A percentile compares a stretch with the other conserved stretches of the same genome.
These are phyloP conservation scores for Aproaerema taeniolella DNA, from an alignment of 2,888 invertebrate genomes.

Conservation along the genomic window DNA sequence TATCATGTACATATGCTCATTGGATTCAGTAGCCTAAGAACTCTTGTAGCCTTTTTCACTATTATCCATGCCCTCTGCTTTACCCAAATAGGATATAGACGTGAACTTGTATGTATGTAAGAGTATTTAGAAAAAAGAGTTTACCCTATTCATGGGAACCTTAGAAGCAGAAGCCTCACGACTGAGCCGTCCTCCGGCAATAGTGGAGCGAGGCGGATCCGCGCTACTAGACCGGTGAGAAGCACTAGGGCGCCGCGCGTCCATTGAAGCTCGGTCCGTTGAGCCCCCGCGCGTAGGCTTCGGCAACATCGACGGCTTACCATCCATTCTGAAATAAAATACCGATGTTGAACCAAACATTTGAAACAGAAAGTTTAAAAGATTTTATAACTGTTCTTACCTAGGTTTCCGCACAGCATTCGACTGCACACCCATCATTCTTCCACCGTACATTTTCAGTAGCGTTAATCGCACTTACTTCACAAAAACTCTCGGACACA, in stretches of 20 bases:
- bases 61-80: too few relatives aligned
- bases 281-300: conserved; percentile 54
- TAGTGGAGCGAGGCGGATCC: conserved; percentile 47
- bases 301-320: conserved; percentile 55
- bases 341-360: too few relatives aligned
- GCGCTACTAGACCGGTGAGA: conserved; percentile 59
- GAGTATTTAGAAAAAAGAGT: conserved; percentile 14
- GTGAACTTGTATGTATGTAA: too few relatives aligned
- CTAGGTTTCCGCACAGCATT: conserved; percentile 51
- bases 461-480: too few relatives aligned
- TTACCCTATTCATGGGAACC: conserved; percentile 44
- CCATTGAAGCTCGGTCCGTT: conserved; percentile 52
- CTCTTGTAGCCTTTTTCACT: too few relatives aligned
- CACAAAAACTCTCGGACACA: too few relatives aligned
- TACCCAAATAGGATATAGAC: too few relatives aligned
- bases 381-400: conserved; percentile 24
- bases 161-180: conserved; percentile 61
- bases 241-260: conserved; percentile 47
- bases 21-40: too few relatives aligned
- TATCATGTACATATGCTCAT: too few relatives aligned
- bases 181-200: conserved; percentile 43
- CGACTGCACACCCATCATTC: conserved; percentile 39
- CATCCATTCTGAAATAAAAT: conserved; percentile 50
- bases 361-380: background rate
- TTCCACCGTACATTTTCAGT: conserved; percentile 45